phyloP scores from a whole-genome alignment of 23 tunicate species.

The Trididemnum miniatum region DNA sequence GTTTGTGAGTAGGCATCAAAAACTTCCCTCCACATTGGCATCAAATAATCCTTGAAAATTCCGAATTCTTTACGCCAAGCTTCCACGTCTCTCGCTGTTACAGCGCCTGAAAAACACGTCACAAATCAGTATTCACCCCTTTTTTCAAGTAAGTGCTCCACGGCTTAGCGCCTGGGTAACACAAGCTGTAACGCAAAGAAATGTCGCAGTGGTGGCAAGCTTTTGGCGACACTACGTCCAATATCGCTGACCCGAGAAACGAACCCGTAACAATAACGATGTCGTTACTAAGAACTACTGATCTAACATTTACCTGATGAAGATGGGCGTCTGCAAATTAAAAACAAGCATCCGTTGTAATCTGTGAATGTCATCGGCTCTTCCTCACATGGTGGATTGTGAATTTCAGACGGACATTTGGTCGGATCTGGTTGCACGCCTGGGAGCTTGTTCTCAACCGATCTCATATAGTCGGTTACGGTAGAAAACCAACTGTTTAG shows the following conservation, averaged over 20 bases:
- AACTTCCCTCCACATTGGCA: slow-evolving; percentile 49
- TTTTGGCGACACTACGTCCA: too few species aligned
- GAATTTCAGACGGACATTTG: slow-evolving; percentile 36
- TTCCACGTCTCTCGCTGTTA: slow-evolving; percentile 30
- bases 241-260: too few species aligned
- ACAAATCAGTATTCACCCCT: too few species aligned
- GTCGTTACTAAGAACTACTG: too few species aligned
- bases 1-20: slow-evolving; percentile 40
- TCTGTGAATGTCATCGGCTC: slow-evolving; percentile 35
- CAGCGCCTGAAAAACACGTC: slow-evolving; percentile 39
- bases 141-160: too few species aligned
- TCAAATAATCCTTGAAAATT: slow-evolving; percentile 50
- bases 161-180: too few species aligned
- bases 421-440: slow-evolving; percentile 36
- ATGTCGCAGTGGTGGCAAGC: too few species aligned
- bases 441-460: background rate
- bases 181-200: too few species aligned
- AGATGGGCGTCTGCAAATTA: slow-evolving; percentile 41
- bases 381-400: slow-evolving; percentile 39
- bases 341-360: slow-evolving; percentile 63
- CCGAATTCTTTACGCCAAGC: slow-evolving; percentile 42
- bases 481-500: slow-evolving; percentile 45
- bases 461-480: slow-evolving; percentile 14
- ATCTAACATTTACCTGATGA: slow-evolving; percentile 38
- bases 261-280: too few species aligned